phyloP scores from a whole-genome alignment of 2,797 vertebrate species.

The Takifugu rubripes region DNA sequence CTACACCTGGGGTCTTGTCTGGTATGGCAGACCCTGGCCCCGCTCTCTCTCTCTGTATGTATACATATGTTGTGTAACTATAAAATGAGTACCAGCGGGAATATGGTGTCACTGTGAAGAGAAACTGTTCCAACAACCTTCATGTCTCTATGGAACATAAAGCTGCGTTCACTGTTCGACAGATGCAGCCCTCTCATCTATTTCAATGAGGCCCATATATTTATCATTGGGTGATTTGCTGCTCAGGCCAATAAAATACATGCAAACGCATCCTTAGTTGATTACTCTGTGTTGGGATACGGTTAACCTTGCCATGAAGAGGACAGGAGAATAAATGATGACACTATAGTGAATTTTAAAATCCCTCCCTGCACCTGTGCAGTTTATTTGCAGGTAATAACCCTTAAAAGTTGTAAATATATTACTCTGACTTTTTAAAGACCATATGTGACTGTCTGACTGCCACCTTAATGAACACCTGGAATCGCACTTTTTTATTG shows the following conservation, averaged over 20 bases:
- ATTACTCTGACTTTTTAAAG: not conserved
- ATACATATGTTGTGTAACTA: not conserved
- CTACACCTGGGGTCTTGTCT: too few species aligned
- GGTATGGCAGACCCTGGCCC: too few species aligned
- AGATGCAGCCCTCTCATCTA: conserved; percentile 4
- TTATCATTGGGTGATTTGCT: not conserved
- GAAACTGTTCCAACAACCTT: not conserved
- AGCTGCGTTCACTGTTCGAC: not conserved
- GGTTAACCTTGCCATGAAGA: not conserved
- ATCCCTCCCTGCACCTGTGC: not conserved
- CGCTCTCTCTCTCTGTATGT: not conserved
- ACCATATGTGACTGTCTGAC: conserved; percentile 1
- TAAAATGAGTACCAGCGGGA: not conserved
- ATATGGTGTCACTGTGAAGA: not conserved
- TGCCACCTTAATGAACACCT: not conserved
- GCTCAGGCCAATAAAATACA: not conserved
- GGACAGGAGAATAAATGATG: not conserved
- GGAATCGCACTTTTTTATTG: not conserved
- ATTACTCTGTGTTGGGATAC: not conserved
- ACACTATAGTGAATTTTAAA: not conserved
- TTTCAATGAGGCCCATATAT: conserved; percentile 1
- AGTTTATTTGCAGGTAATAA: not conserved
- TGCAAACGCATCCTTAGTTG: not conserved
- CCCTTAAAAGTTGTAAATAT: not conserved
- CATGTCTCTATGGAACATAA: not conserved